Conservation (phyloP, 2,888 invertebrate genomes). For the Trichogramma dendrolimi region DNA sequence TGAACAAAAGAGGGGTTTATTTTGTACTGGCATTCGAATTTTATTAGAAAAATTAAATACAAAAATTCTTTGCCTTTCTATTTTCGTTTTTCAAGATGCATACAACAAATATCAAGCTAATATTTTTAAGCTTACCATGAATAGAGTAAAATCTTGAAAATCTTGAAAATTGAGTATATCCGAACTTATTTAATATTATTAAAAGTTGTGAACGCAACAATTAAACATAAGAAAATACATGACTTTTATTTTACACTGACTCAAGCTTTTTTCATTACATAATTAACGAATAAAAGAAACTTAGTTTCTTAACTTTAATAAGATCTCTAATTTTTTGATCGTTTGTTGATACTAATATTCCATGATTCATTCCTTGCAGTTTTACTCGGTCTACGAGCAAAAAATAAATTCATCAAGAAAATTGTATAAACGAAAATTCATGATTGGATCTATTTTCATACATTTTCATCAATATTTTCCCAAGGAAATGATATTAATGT, state of each 20-base stretch:
- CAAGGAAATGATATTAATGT: conserved; percentile 1
- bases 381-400: conserved; percentile 34
- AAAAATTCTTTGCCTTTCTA: conserved; percentile 37
- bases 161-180: not conserved
- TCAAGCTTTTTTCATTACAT: conserved; percentile 17
- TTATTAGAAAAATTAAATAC: conserved; percentile 51
- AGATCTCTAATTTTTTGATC: not conserved
- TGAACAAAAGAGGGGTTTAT: conserved; percentile 25
- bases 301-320: conserved; percentile 1
- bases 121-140: no score
- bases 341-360: conserved; percentile 4
- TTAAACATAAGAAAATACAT: conserved; percentile 25
- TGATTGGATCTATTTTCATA: not conserved
- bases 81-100: conserved; percentile 19
- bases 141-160: no score
- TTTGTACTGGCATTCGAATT: conserved; percentile 50
- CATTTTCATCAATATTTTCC: no score
- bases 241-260: conserved; percentile 2
- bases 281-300: conserved; percentile 15
- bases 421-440: conserved; percentile 13
- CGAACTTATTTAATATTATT: conserved; percentile 24
- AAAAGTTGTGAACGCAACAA: conserved; percentile 18
- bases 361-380: conserved; percentile 16
- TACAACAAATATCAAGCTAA: conserved; percentile 16
- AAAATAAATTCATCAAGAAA: conserved; percentile 8